These are phyloP conservation scores for Notiomystis cincta DNA, from an alignment of 2,113 vertebrate genomes.

Conservation along the genomic window DNA sequence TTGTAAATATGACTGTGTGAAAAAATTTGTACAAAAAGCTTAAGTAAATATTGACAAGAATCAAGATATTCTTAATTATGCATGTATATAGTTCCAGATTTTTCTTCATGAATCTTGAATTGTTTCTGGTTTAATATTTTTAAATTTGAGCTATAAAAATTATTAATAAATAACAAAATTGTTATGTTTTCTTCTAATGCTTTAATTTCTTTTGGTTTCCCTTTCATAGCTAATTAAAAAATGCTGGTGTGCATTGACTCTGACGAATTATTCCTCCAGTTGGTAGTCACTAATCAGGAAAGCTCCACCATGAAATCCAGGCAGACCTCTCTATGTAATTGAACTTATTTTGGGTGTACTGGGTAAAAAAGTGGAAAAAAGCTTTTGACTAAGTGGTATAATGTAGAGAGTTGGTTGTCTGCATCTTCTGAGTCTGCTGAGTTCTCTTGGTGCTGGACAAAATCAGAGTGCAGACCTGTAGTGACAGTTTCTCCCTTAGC, in stretches of 20 bases:
- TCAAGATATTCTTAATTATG: slow-evolving; percentile 38
- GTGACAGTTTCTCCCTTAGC: not conserved
- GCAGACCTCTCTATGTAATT: not conserved
- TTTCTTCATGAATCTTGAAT: slow-evolving; percentile 21
- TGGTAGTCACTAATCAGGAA: not conserved
- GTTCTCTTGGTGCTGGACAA: not conserved
- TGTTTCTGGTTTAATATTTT: slow-evolving; percentile 45
- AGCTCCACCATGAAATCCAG: not conserved
- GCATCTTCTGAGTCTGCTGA: not conserved
- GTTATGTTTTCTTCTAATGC: not conserved
- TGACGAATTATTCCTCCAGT: not conserved
- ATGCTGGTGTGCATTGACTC: not conserved
- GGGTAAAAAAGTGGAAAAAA: not conserved
- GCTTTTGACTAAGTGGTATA: not conserved
- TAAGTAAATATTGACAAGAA: slow-evolving; percentile 20
- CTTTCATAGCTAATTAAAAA: not conserved
- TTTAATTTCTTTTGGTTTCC: not conserved
- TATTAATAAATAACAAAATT: not conserved
- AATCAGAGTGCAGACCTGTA: not conserved
- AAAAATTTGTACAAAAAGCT: slow-evolving; percentile 29
- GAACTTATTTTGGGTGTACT: not conserved
- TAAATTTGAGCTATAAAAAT: slow-evolving; percentile 41
- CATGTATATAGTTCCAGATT: slow-evolving; percentile 22
- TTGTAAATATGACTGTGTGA: slow-evolving; percentile 34
- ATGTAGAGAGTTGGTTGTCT: not conserved